Conservation (phyloP, 2,888 invertebrate species). For the Camponotus fellah region DNA sequence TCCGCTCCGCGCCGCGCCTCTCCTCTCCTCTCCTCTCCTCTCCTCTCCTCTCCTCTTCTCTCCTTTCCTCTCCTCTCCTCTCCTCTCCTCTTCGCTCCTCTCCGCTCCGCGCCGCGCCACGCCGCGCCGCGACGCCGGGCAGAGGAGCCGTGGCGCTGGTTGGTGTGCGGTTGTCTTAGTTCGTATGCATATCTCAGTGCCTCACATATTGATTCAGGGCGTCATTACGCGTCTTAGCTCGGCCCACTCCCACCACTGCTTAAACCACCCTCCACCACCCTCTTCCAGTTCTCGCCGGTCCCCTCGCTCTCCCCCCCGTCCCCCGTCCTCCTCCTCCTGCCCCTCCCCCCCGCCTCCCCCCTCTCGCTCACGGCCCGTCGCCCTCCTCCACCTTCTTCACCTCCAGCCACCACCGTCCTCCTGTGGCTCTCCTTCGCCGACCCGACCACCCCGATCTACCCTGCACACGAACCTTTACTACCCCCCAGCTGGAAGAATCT, state of each 20-base stretch:
- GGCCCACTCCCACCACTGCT: constrained; percentile 79
- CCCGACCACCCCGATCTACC: constrained; percentile 71
- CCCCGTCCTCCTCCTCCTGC: constrained; percentile 42
- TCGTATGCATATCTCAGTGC: constrained; percentile 86
- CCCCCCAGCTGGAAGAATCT: constrained; percentile 75
- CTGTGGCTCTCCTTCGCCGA: constrained; percentile 75
- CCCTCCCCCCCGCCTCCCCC: constrained; percentile 30
- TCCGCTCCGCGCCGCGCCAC: constrained; percentile 23
- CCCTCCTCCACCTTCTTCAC: constrained; percentile 63
- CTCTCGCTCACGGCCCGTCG: constrained; percentile 52
- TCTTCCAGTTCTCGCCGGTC: constrained; percentile 56
- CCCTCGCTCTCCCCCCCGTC: constrained; percentile 14
- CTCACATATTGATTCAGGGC: constrained; percentile 86
- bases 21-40: no score
- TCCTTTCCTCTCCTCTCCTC: no score
- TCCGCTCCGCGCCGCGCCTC: constrained; percentile 65
- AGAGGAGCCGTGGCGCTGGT: constrained; percentile 70
- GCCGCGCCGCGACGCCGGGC: constrained; percentile 72
- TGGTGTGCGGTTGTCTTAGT: constrained; percentile 84
- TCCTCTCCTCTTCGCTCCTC: background rate
- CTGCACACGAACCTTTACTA: constrained; percentile 72
- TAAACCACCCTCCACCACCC: constrained; percentile 74
- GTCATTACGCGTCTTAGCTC: constrained; percentile 86
- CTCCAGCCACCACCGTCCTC: constrained; percentile 72
- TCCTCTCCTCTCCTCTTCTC: no score